Conservation (phyloP, 2,113 vertebrate species). For the Marmota monax region DNA sequence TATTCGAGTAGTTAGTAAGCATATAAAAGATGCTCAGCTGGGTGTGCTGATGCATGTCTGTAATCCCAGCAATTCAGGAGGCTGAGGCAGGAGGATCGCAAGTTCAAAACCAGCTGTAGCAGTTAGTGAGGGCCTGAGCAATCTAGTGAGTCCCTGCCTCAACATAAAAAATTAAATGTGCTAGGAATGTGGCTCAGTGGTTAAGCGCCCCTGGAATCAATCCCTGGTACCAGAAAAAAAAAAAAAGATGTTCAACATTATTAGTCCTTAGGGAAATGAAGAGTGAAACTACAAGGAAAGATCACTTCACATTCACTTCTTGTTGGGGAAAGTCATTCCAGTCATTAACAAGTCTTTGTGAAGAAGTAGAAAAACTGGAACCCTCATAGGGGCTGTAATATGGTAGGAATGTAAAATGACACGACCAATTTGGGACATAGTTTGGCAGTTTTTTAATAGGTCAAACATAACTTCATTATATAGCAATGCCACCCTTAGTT, state of each 20-base stretch:
- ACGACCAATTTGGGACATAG: background rate
- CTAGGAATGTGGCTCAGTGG: too few relatives aligned
- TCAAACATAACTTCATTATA: background rate
- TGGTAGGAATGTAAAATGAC: background rate
- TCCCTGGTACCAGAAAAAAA: too few relatives aligned
- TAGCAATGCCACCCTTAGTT: background rate
- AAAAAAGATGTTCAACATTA: too few relatives aligned
- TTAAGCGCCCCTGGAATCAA: too few relatives aligned
- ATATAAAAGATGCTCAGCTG: background rate
- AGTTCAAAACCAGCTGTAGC: too few relatives aligned
- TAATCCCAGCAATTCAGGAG: too few relatives aligned
- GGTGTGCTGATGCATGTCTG: too few relatives aligned
- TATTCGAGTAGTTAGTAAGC: background rate
- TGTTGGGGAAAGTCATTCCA: too few relatives aligned
- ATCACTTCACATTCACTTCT: background rate
- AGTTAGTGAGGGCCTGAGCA: too few relatives aligned
- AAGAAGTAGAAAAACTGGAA: background rate
- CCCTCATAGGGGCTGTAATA: background rate
- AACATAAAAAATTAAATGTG: too few relatives aligned
- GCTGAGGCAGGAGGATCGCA: too few relatives aligned
- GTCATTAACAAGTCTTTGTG: background rate
- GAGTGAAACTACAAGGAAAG: background rate
- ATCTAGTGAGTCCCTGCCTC: too few relatives aligned
- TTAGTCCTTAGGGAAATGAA: constrained; percentile 33
- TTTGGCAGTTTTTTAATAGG: background rate